Evolutionary conservation across 2,888 invertebrate genomes (phyloP).

Genomic region (Elmis aenea): DNA sequence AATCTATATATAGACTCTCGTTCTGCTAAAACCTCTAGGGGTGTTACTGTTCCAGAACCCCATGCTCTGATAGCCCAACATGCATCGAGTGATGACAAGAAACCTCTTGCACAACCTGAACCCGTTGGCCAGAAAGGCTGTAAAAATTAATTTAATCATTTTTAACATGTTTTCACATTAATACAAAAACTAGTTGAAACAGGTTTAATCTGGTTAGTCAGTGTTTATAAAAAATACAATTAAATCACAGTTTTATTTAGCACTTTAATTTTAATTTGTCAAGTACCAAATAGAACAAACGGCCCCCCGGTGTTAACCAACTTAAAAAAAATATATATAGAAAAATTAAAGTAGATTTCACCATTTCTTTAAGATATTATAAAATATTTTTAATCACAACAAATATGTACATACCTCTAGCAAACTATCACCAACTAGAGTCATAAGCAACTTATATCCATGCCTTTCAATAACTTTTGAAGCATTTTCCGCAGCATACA

Average conservation of each 20-base stretch:
- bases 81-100: constrained; percentile 91
- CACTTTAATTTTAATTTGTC: too few species aligned
- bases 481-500: constrained; percentile 96
- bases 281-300: too few species aligned
- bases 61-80: constrained; percentile 89
- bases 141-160: constrained; percentile 27
- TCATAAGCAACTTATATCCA: constrained; percentile 78
- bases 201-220: too few species aligned
- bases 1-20: constrained; percentile 82
- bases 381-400: too few species aligned
- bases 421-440: constrained; percentile 92
- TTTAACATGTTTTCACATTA: constrained; percentile 1
- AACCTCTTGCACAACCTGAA: constrained; percentile 95
- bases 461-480: constrained; percentile 70
- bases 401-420: constrained; percentile 81
- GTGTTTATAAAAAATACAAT: too few species aligned
- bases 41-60: constrained; percentile 63
- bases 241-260: too few species aligned
- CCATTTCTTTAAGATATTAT: too few species aligned
- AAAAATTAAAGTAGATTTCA: too few species aligned
- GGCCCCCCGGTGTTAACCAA: too few species aligned
- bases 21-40: constrained; percentile 85
- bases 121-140: constrained; percentile 98
- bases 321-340: too few species aligned
- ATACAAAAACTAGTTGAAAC: too few species aligned